Conservation (phyloP, 2,888 invertebrate genomes). For the Schizaphis graminum region DNA sequence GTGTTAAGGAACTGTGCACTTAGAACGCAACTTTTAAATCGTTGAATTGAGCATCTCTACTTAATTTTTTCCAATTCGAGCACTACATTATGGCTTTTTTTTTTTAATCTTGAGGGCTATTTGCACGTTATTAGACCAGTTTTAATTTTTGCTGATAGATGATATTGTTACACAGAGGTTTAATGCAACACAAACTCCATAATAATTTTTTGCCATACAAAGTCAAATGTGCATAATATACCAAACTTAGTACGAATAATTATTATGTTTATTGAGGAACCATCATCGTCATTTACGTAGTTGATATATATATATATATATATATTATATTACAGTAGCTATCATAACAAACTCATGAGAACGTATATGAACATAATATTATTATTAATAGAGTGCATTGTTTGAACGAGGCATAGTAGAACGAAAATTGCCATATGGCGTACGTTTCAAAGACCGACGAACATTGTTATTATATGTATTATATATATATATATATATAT, state of each 20-base stretch:
- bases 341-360: background rate
- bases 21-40: too few species aligned
- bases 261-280: background rate
- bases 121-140: background rate
- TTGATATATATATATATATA: background rate
- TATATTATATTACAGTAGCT: background rate
- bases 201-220: background rate
- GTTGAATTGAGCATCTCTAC: too few species aligned
- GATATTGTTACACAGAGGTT: background rate
- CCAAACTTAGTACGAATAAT: background rate
- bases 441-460: background rate
- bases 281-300: background rate
- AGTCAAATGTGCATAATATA: background rate
- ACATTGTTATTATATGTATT: background rate
- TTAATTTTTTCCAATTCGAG: too few species aligned
- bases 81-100: background rate
- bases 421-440: background rate
- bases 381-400: background rate
- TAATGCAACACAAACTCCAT: background rate
- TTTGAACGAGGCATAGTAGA: background rate
- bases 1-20: too few species aligned
- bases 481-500: background rate
- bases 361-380: background rate
- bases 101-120: background rate
- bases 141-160: background rate